Evolutionary conservation across 1,140 invertebrate species (phyloP).

Genomic region (Magallana angulata): DNA sequence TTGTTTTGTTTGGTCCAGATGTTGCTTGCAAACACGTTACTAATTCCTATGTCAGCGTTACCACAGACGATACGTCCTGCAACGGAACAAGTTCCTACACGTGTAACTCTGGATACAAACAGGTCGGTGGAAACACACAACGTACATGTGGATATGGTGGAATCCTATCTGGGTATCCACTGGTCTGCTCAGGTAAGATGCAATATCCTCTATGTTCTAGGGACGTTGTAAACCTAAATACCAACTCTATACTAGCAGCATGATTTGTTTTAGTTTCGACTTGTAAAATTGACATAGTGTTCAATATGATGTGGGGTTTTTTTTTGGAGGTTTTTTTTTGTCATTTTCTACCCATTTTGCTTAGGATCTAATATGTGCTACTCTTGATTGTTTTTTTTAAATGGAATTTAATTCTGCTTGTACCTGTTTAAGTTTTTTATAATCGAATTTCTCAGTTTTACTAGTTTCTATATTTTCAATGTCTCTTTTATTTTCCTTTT

Average conservation of each 20-base stretch:
- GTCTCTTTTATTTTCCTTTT: too few species aligned
- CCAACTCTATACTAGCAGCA: background rate
- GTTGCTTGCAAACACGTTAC: background rate
- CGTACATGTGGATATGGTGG: background rate
- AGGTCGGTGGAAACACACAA: background rate
- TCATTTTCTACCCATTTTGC: too few species aligned
- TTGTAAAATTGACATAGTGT: background rate
- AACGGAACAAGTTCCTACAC: background rate
- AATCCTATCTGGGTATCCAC: background rate
- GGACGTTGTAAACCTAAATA: background rate
- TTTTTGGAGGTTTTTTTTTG: too few species aligned
- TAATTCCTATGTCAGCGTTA: background rate
- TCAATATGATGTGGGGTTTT: background rate
- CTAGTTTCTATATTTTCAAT: too few species aligned
- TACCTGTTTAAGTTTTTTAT: too few species aligned
- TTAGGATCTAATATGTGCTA: too few species aligned
- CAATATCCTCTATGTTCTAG: background rate
- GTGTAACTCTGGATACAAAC: background rate
- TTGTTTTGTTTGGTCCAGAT: background rate
- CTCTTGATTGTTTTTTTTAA: too few species aligned
- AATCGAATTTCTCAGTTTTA: too few species aligned
- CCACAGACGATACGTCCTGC: background rate
- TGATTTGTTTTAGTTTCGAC: background rate
- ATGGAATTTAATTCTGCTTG: too few species aligned
- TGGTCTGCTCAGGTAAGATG: background rate